phyloP scores from a whole-genome alignment of 2,113 vertebrate genomes.

The Meleagris gallopavo region DNA sequence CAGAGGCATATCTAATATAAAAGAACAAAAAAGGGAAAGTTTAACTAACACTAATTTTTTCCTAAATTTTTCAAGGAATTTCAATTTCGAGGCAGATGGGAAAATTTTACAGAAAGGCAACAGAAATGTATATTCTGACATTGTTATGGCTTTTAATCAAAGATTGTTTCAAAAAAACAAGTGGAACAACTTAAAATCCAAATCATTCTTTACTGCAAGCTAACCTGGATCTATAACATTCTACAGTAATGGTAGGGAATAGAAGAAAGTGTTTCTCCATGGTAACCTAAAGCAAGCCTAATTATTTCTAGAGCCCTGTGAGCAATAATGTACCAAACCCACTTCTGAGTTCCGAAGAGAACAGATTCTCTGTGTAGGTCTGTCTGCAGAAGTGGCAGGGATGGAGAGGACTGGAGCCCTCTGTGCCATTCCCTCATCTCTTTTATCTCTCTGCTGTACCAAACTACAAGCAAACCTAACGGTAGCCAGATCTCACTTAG shows the following conservation, averaged over 20 bases:
- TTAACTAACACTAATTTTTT: background rate
- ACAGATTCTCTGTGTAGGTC: background rate
- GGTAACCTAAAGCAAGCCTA: background rate
- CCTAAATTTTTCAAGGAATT: background rate
- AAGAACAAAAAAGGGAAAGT: background rate
- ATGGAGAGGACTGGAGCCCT: background rate
- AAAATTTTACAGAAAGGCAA: background rate
- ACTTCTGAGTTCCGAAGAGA: background rate
- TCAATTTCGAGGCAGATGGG: background rate
- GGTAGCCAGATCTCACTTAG: background rate
- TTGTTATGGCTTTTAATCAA: background rate
- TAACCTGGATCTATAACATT: background rate
- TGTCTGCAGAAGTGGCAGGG: background rate
- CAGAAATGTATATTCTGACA: background rate
- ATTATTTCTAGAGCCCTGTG: background rate
- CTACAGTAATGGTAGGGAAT: background rate
- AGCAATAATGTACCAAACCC: background rate
- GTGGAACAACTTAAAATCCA: background rate
- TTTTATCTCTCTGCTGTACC: background rate
- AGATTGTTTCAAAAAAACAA: background rate
- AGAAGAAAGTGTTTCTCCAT: background rate
- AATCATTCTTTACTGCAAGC: background rate
- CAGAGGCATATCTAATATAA: constrained; percentile 81
- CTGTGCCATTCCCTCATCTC: background rate
- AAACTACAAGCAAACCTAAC: background rate